Evolutionary conservation across 2,797 vertebrate species (phyloP), one percentile per base, ranked within the genome.

Genomic region (Crocodylus rhombifer): DNA sequence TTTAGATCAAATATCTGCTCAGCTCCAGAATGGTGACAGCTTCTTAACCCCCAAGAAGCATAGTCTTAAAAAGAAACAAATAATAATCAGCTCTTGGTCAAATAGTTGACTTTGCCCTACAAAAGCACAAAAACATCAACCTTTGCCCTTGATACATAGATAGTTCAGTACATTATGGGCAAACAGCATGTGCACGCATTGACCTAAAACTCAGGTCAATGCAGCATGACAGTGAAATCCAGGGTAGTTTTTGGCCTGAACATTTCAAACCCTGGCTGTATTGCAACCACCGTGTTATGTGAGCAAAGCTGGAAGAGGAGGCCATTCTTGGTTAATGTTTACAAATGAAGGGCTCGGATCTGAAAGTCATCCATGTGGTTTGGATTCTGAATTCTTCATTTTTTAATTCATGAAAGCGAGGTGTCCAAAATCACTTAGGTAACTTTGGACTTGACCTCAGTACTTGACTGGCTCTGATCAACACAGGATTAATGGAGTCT

Each of bases 121-220:
- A 85, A 81, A 85, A 77, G 74, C 91, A 91, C 80, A 82, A 92
- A 92, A 94, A 94, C 82, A 88, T 71, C 92, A 95, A 82, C 84
- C 87, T 94, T 94, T 93, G 82, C 79, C 92, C 90, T 71, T 63
- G 25, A 62, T 71, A 84, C 71, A 86, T 91, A 93, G 84, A 77
- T 77, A 14, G 77, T 75, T 62, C 36, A 91, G 67, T 20, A 77
- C n/a, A n/a, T 23, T 75, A 69, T 36, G 62, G 14, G 69, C 30
- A 84, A 64, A 55, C 65, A 84, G 51, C 57, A 78, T 42, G 75
- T 33, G 20, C 16, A 74, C 62, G 83, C 86, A 20, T 60, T 87
- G 60, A 81, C 86, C 77, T 69, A 33, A 57, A 83, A 77, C 42
- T 55, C 75, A 90, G 89, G 84, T 94, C 91, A 95, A 87, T 88